phyloP scores from a whole-genome alignment of 2,797 vertebrate species.

The Arremon aurantiirostris region DNA sequence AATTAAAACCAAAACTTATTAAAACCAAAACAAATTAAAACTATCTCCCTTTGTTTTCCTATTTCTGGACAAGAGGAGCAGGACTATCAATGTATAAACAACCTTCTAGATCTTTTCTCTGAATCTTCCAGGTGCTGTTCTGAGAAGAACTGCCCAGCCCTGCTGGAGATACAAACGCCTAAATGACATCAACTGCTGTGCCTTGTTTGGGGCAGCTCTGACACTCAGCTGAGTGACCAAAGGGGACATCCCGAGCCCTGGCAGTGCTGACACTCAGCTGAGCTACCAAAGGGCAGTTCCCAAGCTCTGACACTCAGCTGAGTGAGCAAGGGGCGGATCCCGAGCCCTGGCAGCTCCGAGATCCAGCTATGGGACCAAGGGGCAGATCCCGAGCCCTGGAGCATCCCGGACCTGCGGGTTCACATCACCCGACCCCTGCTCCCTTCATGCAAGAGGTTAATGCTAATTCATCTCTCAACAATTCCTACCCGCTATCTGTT shows the following conservation, averaged over 20 bases:
- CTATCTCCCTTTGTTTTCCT: too few relatives aligned
- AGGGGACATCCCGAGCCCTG: neutral
- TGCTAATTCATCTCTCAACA: neutral
- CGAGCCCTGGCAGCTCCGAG: too few relatives aligned
- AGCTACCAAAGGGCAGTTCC: too few relatives aligned
- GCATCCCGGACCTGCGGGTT: neutral
- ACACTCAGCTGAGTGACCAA: accelerated
- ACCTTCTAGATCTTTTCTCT: neutral
- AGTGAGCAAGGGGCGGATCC: too few relatives aligned
- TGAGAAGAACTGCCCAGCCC: neutral
- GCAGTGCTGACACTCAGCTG: too few relatives aligned
- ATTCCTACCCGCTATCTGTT: neutral
- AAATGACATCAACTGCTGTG: accelerated
- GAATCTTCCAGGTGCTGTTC: neutral
- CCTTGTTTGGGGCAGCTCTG: neutral
- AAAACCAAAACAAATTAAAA: too few relatives aligned
- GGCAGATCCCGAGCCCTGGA: neutral
- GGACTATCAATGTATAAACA: neutral
- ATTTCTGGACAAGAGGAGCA: neutral
- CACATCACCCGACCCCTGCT: accelerated
- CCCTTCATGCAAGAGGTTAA: neutral
- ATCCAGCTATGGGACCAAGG: accelerated
- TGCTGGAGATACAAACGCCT: neutral
- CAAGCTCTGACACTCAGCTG: too few relatives aligned
- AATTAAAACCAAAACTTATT: neutral